These are phyloP conservation scores for Ammodytes dubius DNA, from an alignment of 2,113 vertebrate species.

Conservation along the genomic window DNA sequence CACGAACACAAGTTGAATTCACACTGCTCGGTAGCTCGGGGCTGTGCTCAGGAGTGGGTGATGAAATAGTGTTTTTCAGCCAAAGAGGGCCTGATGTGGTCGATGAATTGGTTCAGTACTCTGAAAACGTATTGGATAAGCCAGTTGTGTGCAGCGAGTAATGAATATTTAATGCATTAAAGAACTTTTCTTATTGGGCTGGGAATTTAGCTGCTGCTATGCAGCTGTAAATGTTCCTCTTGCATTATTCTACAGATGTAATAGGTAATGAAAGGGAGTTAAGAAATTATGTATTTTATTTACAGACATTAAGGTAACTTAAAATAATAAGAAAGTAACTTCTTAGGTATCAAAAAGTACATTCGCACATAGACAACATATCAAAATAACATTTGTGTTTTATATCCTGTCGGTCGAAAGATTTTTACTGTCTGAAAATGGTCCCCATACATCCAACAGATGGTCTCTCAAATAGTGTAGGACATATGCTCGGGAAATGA, in stretches of 20 bases:
- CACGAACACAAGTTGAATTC: conserved; percentile 56
- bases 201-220: conserved; percentile 72
- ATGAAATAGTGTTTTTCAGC: conserved; percentile 68
- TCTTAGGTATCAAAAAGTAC: background rate
- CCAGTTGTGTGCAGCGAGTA: conserved; percentile 57
- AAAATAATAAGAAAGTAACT: conserved; percentile 10
- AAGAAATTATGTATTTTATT: conserved; percentile 25
- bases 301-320: conserved; percentile 19
- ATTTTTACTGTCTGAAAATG: conserved; percentile 35
- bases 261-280: conserved; percentile 27
- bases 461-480: conserved; percentile 21
- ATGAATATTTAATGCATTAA: conserved; percentile 82
- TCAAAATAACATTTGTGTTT: background rate
- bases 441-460: conserved; percentile 16
- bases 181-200: conserved; percentile 81
- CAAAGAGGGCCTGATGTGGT: conserved; percentile 72
- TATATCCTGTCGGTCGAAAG: conserved; percentile 1
- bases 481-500: conserved; percentile 18
- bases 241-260: conserved; percentile 56
- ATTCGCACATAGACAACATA: conserved; percentile 27
- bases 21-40: conserved; percentile 54
- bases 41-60: conserved; percentile 48
- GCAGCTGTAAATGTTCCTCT: conserved; percentile 67
- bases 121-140: conserved; percentile 75
- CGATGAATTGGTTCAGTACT: conserved; percentile 71